Percentiles rank a stretch among this genome's conserved stretches.
Conservation (phyloP, 2,797 vertebrate genomes). For the Pseudomugil gertrudae region DNA sequence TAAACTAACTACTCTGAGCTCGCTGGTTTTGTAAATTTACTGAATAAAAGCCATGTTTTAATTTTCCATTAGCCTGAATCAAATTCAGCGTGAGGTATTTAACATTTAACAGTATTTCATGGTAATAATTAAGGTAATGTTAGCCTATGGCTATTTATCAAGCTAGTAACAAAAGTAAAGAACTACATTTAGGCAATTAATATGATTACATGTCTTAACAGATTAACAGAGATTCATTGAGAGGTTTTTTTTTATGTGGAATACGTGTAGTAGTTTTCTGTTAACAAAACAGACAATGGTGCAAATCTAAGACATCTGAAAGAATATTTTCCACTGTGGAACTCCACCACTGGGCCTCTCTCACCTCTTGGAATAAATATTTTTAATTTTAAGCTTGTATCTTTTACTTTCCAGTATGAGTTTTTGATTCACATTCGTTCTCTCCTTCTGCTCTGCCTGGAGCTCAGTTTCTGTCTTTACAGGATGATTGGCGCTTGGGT, state of each 20-base stretch:
- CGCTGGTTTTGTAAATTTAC: too few species aligned
- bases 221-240: too few species aligned
- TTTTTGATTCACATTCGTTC: conserved; percentile 70
- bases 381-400: too few species aligned
- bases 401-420: too few species aligned
- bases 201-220: neutral
- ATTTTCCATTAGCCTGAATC: neutral
- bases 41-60: neutral
- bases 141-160: neutral
- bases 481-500: conserved; percentile 66
- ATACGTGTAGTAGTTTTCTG: too few species aligned
- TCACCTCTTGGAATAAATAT: too few species aligned
- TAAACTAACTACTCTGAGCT: too few species aligned
- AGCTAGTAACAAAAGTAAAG: neutral
- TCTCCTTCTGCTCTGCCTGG: conserved; percentile 66
- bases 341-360: too few species aligned
- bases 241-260: too few species aligned
- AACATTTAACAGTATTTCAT: neutral
- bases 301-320: too few species aligned
- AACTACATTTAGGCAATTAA: neutral
- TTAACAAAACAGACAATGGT: too few species aligned
- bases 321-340: too few species aligned
- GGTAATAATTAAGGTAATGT: neutral
- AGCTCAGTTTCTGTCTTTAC: conserved; percentile 63
- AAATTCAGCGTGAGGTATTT: neutral